These are phyloP conservation scores for Ips typographus DNA, from an alignment of 1,140 invertebrate genomes.

Conservation along the genomic window DNA sequence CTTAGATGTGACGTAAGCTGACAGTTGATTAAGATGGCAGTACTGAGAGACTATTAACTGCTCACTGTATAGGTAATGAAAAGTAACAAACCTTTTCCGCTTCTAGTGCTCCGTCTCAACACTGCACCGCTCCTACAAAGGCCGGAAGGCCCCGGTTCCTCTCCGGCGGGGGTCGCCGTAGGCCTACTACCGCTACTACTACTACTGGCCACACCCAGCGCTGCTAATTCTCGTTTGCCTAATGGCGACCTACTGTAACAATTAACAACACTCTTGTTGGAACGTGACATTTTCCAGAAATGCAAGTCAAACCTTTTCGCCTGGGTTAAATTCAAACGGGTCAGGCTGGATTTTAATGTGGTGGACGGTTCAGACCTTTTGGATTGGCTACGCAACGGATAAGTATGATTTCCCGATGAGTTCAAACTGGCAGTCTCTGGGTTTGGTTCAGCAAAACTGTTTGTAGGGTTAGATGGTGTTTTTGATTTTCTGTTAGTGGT, in stretches of 20 bases:
- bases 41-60: no score
- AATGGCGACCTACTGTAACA: constrained; percentile 5
- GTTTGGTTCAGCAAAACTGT: no score
- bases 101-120: constrained; percentile 52
- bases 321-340: neutral
- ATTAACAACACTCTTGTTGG: neutral
- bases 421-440: no score
- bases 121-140: constrained; percentile 48
- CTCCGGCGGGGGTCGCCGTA: constrained; percentile 13
- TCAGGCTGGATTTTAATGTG: neutral
- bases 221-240: constrained; percentile 43
- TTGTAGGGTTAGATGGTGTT: no score
- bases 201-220: constrained; percentile 48
- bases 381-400: neutral
- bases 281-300: neutral
- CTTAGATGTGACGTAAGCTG: no score
- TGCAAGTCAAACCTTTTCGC: neutral
- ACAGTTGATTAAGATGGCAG: no score
- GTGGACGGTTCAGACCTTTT: neutral
- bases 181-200: constrained; percentile 19
- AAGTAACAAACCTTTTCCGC: constrained; percentile 49
- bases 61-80: neutral
- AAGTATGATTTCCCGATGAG: neutral
- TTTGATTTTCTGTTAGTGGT: no score
- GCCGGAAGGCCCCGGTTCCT: constrained; percentile 40